These are phyloP conservation scores for Lynx canadensis DNA, from an alignment of 2,113 vertebrate genomes.

Conservation along the genomic window DNA sequence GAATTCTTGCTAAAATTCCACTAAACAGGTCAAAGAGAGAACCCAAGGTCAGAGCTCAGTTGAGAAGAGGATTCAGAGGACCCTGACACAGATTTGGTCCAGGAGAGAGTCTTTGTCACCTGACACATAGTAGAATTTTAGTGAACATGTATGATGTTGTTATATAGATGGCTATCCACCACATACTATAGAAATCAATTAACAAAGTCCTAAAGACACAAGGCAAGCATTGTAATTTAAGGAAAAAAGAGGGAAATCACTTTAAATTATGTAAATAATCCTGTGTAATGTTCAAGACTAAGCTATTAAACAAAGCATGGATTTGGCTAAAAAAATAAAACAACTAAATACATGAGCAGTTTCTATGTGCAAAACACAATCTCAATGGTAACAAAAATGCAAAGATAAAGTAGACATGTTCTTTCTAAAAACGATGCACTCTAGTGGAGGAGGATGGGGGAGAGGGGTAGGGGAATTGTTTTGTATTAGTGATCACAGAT, in stretches of 20 bases:
- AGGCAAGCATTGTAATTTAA: background rate
- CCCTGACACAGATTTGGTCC: background rate
- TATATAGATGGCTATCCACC: background rate
- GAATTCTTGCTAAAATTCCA: background rate
- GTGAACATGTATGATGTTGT: background rate
- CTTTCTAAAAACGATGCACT: background rate
- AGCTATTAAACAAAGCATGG: background rate
- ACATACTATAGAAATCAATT: background rate
- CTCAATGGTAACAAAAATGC: background rate
- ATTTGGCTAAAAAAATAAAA: conserved; percentile 8
- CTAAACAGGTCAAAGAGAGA: background rate
- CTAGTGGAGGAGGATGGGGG: background rate
- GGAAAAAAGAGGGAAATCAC: background rate
- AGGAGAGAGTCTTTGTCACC: background rate
- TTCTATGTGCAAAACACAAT: background rate
- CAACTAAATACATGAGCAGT: background rate
- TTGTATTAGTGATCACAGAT: background rate
- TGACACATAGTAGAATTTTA: background rate
- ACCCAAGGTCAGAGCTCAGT: background rate
- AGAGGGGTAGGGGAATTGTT: background rate
- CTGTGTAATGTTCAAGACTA: background rate
- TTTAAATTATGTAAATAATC: background rate
- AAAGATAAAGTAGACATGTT: background rate
- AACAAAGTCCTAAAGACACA: background rate
- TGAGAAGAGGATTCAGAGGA: background rate